phyloP scores from a whole-genome alignment of 2,888 invertebrate genomes.

The Lumbricus terrestris region DNA sequence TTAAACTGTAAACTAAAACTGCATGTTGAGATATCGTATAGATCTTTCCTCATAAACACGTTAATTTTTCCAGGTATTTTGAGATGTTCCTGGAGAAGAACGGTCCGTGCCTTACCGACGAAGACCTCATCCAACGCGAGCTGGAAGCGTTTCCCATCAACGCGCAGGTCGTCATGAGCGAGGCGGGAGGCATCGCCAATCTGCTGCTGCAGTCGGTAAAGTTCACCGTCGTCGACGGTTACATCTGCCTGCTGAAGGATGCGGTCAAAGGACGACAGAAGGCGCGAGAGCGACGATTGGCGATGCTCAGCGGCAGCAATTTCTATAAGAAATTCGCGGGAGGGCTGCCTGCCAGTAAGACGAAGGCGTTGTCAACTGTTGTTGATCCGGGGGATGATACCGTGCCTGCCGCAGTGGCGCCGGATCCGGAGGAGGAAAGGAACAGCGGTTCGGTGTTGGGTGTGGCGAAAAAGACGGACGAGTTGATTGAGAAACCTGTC shows the following conservation, averaged over 20 bases:
- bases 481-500: not conserved
- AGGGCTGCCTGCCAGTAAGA: not conserved
- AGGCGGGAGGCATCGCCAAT: slow-evolving; percentile 4
- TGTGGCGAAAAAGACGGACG: not conserved
- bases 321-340: not conserved
- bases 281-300: not conserved
- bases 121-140: not conserved
- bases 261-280: not conserved
- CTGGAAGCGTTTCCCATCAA: not conserved
- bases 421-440: not conserved
- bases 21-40: too few species aligned
- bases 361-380: too few species aligned
- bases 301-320: not conserved
- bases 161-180: slow-evolving; percentile 10
- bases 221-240: not conserved
- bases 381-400: not conserved
- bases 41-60: not conserved
- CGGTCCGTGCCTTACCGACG: slow-evolving; percentile 14
- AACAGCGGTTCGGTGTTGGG: not conserved
- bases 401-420: not conserved
- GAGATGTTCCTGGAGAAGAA: not conserved
- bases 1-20: not conserved
- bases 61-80: slow-evolving; percentile 17
- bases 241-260: slow-evolving; percentile 18
- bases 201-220: slow-evolving; percentile 18